phyloP scores from a whole-genome alignment of 2,113 vertebrate genomes.

The Macrotis lagotis region DNA sequence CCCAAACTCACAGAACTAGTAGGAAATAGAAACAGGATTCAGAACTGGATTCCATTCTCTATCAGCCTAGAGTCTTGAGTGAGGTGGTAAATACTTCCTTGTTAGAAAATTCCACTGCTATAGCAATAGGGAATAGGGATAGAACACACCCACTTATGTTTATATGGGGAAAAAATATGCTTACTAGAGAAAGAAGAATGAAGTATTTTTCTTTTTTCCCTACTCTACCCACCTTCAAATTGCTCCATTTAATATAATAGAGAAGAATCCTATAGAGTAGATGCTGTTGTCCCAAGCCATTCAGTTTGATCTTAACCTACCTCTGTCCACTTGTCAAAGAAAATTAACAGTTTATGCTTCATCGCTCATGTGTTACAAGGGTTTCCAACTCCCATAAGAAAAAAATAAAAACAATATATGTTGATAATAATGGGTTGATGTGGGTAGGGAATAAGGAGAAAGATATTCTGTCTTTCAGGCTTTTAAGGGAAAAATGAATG shows the following conservation, averaged over 20 bases:
- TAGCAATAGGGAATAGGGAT: neutral
- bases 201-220: neutral
- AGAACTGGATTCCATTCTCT: neutral
- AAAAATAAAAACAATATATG: neutral
- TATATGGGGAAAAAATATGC: neutral
- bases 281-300: neutral
- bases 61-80: neutral
- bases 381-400: neutral
- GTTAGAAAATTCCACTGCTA: neutral
- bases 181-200: neutral
- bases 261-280: neutral
- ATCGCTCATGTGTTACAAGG: neutral
- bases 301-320: neutral
- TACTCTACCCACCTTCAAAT: neutral
- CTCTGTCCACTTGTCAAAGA: neutral
- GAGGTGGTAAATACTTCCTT: neutral
- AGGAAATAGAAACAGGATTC: neutral
- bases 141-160: neutral
- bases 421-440: neutral
- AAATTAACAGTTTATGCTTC: neutral
- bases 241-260: neutral
- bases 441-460: neutral
- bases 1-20: neutral
- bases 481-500: neutral
- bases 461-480: neutral